Evolutionary conservation across 2,113 vertebrate genomes (phyloP).

Genomic region (Theristicus caerulescens): DNA sequence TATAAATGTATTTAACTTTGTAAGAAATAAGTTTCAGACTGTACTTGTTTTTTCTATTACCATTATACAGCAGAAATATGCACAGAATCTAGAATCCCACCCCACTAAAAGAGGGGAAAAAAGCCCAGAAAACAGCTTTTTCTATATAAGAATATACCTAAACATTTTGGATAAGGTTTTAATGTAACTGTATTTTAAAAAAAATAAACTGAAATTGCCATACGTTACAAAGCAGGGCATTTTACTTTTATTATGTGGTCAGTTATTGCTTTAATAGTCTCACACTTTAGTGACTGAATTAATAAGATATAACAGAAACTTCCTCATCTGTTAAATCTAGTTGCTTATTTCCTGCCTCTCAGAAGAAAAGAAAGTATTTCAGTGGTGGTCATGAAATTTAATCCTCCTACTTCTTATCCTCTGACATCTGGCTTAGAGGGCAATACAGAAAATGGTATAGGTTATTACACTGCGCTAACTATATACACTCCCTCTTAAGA

Average conservation of each 20-base stretch:
- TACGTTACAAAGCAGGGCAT: neutral
- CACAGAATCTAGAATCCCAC: neutral
- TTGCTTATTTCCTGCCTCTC: neutral
- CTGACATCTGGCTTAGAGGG: neutral
- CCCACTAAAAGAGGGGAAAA: neutral
- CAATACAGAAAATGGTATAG: neutral
- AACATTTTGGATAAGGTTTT: neutral
- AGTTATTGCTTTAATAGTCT: neutral
- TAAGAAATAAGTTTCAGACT: neutral
- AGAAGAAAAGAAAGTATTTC: neutral
- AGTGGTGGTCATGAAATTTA: neutral
- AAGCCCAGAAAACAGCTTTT: accelerated
- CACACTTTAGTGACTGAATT: neutral
- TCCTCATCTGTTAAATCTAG: neutral
- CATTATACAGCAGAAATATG: neutral
- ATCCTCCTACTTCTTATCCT: neutral
- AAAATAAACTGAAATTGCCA: neutral
- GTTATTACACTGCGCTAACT: neutral
- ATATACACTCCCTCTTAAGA: neutral
- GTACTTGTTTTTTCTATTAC: neutral
- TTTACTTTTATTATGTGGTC: neutral
- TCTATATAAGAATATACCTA: neutral
- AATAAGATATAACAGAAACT: neutral
- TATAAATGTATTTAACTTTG: neutral
- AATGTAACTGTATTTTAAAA: neutral